These are phyloP conservation scores for Ahaetulla prasina DNA, from an alignment of 2,113 vertebrate species.

Conservation along the genomic window DNA sequence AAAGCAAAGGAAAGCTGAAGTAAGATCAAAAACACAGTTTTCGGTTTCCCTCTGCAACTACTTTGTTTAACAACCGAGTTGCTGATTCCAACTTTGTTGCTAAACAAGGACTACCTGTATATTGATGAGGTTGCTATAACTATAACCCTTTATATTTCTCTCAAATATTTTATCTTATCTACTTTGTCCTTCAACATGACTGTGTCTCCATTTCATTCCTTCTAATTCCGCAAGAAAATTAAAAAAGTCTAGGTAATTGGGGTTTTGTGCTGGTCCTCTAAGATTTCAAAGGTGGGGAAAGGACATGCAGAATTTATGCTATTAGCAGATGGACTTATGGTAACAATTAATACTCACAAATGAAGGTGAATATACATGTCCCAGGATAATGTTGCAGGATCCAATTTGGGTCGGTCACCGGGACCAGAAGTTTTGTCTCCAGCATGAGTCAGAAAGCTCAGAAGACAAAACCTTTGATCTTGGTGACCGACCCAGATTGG, in stretches of 20 bases:
- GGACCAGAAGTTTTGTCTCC: too few species aligned
- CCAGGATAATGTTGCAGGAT: too few species aligned
- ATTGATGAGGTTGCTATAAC: neutral
- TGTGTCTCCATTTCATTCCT: neutral
- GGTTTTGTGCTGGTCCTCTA: neutral
- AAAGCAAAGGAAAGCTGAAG: neutral
- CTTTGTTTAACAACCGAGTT: neutral
- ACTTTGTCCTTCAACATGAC: neutral
- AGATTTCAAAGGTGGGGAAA: neutral
- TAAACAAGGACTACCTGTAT: neutral
- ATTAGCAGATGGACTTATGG: neutral
- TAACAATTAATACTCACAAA: neutral
- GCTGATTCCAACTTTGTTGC: neutral
- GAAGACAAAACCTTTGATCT: too few species aligned
- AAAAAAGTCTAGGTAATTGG: too few species aligned
- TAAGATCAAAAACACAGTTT: neutral
- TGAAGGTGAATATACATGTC: too few species aligned
- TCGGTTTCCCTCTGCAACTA: neutral
- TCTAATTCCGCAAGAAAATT: neutral
- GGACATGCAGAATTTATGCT: neutral
- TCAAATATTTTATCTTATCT: neutral
- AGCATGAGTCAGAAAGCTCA: too few species aligned
- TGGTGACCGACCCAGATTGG: too few species aligned
- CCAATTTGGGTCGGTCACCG: too few species aligned
- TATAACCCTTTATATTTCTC: neutral